These are phyloP conservation scores for Pemphigus obesinymphae DNA, from an alignment of 1,140 invertebrate species.

Conservation along the genomic window DNA sequence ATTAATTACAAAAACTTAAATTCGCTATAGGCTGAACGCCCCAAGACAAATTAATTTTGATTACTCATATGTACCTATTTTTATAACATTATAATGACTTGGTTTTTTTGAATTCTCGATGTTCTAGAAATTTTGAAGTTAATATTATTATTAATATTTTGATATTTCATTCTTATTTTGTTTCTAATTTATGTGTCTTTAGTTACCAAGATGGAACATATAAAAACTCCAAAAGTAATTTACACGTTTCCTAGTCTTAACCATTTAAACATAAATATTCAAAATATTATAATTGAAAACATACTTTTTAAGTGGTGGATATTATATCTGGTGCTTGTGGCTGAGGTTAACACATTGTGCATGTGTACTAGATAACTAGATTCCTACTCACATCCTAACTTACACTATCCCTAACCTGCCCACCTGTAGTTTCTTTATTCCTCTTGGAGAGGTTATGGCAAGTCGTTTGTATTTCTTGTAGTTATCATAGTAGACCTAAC, in stretches of 20 bases:
- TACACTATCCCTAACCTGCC: not conserved
- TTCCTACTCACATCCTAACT: not conserved
- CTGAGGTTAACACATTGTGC: conserved; percentile 35
- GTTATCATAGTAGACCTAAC: conserved; percentile 34
- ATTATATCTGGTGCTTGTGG: conserved; percentile 27
- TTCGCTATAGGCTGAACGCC: not conserved
- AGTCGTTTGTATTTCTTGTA: conserved; percentile 29
- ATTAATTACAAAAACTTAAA: not conserved
- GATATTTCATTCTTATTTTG: not conserved
- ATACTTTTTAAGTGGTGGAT: not conserved
- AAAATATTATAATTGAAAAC: not conserved
- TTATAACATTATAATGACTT: too few species aligned
- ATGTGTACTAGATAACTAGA: conserved; percentile 32
- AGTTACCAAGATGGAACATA: conserved; percentile 25
- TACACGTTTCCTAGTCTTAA: not conserved
- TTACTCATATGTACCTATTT: too few species aligned
- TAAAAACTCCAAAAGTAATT: conserved; percentile 41
- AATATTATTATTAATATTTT: too few species aligned
- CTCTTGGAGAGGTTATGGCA: not conserved
- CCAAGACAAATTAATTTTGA: too few species aligned
- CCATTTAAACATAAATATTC: not conserved
- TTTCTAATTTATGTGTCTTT: conserved; percentile 8
- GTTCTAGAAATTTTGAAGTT: too few species aligned
- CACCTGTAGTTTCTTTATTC: conserved; percentile 23
- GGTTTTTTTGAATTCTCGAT: too few species aligned